These are phyloP conservation scores for Euschistus heros DNA, from an alignment of 1,140 invertebrate genomes.

Conservation along the genomic window DNA sequence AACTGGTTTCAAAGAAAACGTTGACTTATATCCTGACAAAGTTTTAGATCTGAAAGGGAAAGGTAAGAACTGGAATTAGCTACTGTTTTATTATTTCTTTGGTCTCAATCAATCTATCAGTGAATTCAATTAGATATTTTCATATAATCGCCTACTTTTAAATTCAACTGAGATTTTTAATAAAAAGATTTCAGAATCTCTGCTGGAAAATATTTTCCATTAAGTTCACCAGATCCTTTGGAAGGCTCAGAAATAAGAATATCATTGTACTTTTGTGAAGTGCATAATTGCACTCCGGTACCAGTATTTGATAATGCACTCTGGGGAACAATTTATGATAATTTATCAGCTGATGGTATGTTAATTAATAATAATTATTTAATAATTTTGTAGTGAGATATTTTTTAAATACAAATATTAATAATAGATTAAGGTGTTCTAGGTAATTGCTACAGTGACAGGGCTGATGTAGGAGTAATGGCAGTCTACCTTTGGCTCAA, in stretches of 20 bases:
- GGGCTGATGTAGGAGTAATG: slow-evolving; percentile 18
- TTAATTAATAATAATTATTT: not conserved
- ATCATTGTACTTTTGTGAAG: slow-evolving; percentile 11
- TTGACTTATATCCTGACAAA: slow-evolving; percentile 20
- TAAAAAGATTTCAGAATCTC: slow-evolving; percentile 18
- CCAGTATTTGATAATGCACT: slow-evolving; percentile 7
- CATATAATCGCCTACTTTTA: too few species aligned
- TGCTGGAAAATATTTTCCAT: slow-evolving; percentile 18
- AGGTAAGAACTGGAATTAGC: not conserved
- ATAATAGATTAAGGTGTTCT: slow-evolving; percentile 14
- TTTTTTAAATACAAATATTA: not conserved
- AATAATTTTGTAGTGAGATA: too few species aligned
- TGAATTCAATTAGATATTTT: too few species aligned
- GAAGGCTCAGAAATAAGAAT: slow-evolving; percentile 23
- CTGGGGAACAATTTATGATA: slow-evolving; percentile 12
- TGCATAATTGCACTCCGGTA: slow-evolving; percentile 9
- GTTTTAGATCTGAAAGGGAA: slow-evolving; percentile 16
- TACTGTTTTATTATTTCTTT: not conserved
- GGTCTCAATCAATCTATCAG: too few species aligned
- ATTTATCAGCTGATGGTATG: slow-evolving; percentile 17
- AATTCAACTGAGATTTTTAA: not conserved
- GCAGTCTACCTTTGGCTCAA: slow-evolving; percentile 18
- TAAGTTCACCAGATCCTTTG: slow-evolving; percentile 4
- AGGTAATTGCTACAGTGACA: slow-evolving; percentile 6
- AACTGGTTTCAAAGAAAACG: slow-evolving; percentile 12